Percentiles rank a stretch among this genome's conserved stretches.
phyloP scores from a whole-genome alignment of 2,888 invertebrate genomes.

The Cancer borealis region DNA sequence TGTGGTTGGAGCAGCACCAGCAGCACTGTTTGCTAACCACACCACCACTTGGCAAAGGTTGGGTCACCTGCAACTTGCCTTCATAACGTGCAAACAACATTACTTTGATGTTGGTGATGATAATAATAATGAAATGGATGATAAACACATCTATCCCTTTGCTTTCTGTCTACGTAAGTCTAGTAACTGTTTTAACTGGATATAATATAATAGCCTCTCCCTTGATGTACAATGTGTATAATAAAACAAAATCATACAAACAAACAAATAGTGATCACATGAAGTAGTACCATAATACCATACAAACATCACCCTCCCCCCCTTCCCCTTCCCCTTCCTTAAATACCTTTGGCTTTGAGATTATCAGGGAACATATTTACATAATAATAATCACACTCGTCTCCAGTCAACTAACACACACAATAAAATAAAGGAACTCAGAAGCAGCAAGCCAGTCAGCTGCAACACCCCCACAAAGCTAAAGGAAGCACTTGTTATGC shows the following conservation, averaged over 20 bases:
- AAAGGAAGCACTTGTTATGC: constrained; percentile 13
- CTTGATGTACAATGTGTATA: background rate
- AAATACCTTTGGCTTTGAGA: constrained; percentile 42
- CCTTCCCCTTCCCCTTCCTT: background rate
- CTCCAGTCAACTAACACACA: background rate
- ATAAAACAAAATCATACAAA: background rate
- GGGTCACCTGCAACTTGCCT: background rate
- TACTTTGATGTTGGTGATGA: background rate
- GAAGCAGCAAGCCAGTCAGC: constrained; percentile 38
- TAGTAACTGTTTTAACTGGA: background rate
- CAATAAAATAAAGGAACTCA: background rate
- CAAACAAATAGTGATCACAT: background rate
- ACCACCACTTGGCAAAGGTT: background rate
- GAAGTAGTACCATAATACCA: background rate
- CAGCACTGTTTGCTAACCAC: background rate
- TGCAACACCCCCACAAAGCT: background rate
- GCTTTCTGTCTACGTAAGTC: background rate
- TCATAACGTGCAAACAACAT: background rate
- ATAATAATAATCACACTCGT: background rate
- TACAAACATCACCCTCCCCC: background rate
- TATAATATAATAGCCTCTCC: background rate
- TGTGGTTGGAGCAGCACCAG: background rate
- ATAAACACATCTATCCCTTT: background rate
- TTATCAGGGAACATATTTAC: constrained; percentile 1
- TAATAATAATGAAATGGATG: background rate